phyloP scores from a whole-genome alignment of 2,113 vertebrate genomes.

The Helogale parvula region DNA sequence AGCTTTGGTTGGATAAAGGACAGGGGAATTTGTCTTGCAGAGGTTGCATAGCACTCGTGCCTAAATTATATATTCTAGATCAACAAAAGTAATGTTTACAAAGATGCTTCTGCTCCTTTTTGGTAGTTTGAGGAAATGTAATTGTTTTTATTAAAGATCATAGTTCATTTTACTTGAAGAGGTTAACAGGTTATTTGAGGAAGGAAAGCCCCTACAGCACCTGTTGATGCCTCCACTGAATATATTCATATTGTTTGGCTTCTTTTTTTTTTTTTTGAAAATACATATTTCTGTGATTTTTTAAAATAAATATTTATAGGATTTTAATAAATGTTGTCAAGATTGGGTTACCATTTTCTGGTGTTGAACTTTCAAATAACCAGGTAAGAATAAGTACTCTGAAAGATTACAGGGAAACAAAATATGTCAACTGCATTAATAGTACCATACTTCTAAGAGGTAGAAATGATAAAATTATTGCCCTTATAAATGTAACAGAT shows the following conservation, averaged over 20 bases:
- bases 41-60: background rate
- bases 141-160: background rate
- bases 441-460: background rate
- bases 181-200: background rate
- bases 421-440: background rate
- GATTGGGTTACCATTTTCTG: background rate
- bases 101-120: background rate
- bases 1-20: background rate
- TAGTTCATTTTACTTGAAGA: constrained; percentile 21
- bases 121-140: background rate
- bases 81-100: background rate
- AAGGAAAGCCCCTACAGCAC: background rate
- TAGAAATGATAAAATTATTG: background rate
- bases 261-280: background rate
- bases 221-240: background rate
- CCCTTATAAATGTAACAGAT: background rate
- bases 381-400: background rate
- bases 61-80: background rate
- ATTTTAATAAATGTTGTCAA: background rate
- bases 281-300: background rate
- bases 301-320: background rate
- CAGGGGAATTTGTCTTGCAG: background rate
- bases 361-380: background rate
- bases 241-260: background rate
- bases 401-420: background rate